Evolutionary conservation across 2,113 vertebrate genomes (phyloP), one percentile per base, ranked within the genome.

Genomic region (Eulemur rufifrons): DNA sequence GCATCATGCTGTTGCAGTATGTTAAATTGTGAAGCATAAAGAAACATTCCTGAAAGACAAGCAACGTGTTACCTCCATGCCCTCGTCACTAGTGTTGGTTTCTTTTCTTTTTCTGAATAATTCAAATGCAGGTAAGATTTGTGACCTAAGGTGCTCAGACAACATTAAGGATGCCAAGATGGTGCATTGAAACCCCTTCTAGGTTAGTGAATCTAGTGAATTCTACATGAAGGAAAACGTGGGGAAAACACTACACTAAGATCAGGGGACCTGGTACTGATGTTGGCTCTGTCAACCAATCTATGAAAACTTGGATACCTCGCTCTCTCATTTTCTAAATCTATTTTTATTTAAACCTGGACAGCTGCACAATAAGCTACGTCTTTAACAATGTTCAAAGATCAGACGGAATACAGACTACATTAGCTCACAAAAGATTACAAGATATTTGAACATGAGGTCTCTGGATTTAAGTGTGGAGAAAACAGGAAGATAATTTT

Each of bases 1-100:
- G 76, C 71, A 89, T 96, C 92, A 54, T 89, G 89, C 80, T 97
- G 87, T 93, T 97, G 96, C 95, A 78, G 90, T 85, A 90, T 94
- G 97, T 97, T 97, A 96, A 94, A 92, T 64, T 95, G 89, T 56
- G 82, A 93, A 83, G 15, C 94, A 94, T 89, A 83, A 94, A 74
- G 93, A 80, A 66, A 50, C 4, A 0, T 27, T 89, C 63, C 74
- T 89, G 85, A 52, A 82, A 95, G 93, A 95, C 47, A 81, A 39
- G 85, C 47, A n/a, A 13, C 47, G 2, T 13, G 1, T 66, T 91
- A 23, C 54, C 29, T 14, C n/a, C 0, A 0, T 84, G 21, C 0
- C 37, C 89, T 89, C 61, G 39, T 47, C 77, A 63, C 37, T 11
- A 32, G 0, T 37, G 18, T 68, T 77, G 71, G 50, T 61, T 56